Evolutionary conservation across 2,797 vertebrate genomes (phyloP), one percentile per base, ranked within the genome.

Genomic region (Spea hammondii): DNA sequence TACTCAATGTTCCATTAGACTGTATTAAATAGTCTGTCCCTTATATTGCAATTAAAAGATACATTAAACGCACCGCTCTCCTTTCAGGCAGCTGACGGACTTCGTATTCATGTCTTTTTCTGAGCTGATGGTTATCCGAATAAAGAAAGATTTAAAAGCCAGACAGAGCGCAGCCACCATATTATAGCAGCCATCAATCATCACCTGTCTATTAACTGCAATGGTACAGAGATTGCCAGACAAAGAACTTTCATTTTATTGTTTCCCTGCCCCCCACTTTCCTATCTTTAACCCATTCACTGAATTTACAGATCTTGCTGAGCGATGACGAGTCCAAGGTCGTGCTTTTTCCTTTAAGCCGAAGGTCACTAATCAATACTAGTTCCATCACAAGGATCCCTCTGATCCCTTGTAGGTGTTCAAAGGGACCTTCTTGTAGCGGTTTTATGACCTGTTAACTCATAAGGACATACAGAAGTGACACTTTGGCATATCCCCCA

Each of bases 151-250:
- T 79, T 68, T 62, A 73, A 48, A 54, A 72, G 13, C 53, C 14
- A 9, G 53, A 67, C 53, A 54, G 64, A 72, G 69, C 12, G 54
- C 70, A 60, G 65, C 50, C 60, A 57, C 57, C 65, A 17, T 45
- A 51, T 45, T 74, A 55, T 73, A 51, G 62, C 71, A 4, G 11
- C 65, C 77, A 79, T 79, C 71, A 67, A 68, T 79, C 55, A 68
- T 17, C 64, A 32, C 13, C 44, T 49, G 70, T 74, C 77, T 69
- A 74, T 74, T 68, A 79, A 46, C 47, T 11, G 12, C 64, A 59
- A 60, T 17, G 47, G 47, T 53, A 68, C 14, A 51, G 10, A 51
- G 64, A 78, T 49, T 66, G n/a, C 50, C 64, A 51, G 51, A 57
- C 48, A 44, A 6, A 47, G 14, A 48, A 44, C 46, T 6, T 65